Percentiles rank a stretch among this genome's conserved stretches.
Evolutionary conservation across 2,888 invertebrate genomes (phyloP).

Genomic region (Fabriciana adippe): DNA sequence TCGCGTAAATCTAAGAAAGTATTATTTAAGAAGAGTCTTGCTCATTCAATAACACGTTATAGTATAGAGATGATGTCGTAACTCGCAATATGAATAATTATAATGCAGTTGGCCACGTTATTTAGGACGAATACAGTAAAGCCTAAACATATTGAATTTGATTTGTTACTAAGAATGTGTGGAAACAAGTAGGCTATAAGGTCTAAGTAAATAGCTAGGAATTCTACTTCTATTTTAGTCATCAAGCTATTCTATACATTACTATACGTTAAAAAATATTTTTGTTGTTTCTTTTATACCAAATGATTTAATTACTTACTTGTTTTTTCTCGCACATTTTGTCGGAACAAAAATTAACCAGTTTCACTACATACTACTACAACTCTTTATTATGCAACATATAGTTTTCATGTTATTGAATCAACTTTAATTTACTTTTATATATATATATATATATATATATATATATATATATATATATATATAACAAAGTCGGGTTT

Average conservation of each 20-base stretch:
- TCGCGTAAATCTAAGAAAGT: no score
- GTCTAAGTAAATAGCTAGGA: background rate
- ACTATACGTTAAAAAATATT: no score
- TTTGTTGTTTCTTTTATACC: no score
- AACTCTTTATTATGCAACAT: background rate
- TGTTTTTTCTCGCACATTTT: no score
- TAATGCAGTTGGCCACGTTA: slow-evolving; percentile 22
- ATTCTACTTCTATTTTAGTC: background rate
- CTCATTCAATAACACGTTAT: background rate
- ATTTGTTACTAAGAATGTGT: slow-evolving; percentile 7
- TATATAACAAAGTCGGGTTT: no score
- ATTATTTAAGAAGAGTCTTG: background rate
- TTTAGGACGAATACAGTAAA: slow-evolving; percentile 27
- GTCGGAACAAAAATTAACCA: background rate
- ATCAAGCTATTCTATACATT: background rate
- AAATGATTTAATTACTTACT: no score
- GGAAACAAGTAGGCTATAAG: background rate
- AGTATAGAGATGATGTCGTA: slow-evolving; percentile 1
- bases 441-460: no score
- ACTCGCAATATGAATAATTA: slow-evolving; percentile 25
- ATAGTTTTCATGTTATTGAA: background rate
- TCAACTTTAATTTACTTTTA: no score
- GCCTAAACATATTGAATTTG: slow-evolving; percentile 10
- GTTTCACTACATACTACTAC: background rate
- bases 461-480: no score